Percentiles rank a stretch among this genome's conserved stretches.
Conservation (phyloP, 2,797 vertebrate genomes). For the Ficedula albicollis region DNA sequence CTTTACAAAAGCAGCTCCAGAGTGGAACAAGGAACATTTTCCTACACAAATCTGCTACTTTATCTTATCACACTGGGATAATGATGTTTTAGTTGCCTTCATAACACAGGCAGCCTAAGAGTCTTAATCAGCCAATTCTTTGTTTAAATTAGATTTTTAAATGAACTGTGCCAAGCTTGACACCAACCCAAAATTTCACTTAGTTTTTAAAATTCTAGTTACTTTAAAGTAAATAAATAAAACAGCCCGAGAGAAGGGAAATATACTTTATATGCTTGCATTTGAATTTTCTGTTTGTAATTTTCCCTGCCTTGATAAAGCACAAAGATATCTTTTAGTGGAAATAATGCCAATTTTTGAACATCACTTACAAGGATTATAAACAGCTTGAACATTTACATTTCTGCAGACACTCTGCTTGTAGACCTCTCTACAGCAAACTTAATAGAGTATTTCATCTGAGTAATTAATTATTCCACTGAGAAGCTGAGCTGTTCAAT, state of each 20-base stretch:
- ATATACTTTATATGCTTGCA: background rate
- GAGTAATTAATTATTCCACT: background rate
- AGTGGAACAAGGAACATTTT: background rate
- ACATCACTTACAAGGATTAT: background rate
- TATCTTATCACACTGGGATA: background rate
- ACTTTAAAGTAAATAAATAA: background rate
- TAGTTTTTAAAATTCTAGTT: background rate
- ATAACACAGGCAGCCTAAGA: background rate
- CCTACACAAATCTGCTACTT: background rate
- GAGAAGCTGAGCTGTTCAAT: background rate
- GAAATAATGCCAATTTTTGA: background rate
- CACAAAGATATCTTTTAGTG: background rate
- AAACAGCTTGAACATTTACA: background rate
- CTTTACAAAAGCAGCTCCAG: background rate
- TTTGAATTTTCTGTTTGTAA: background rate
- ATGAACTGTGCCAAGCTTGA: background rate
- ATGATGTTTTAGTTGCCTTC: background rate
- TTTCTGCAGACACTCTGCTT: background rate
- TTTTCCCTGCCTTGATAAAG: background rate
- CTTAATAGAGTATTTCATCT: background rate
- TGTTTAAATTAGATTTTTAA: constrained; percentile 3
- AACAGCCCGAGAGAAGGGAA: background rate
- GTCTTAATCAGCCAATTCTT: background rate
- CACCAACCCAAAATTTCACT: background rate
- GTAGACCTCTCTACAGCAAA: background rate